Conservation (phyloP, 2,797 vertebrate species). For the Coregonus suidteri region DNA sequence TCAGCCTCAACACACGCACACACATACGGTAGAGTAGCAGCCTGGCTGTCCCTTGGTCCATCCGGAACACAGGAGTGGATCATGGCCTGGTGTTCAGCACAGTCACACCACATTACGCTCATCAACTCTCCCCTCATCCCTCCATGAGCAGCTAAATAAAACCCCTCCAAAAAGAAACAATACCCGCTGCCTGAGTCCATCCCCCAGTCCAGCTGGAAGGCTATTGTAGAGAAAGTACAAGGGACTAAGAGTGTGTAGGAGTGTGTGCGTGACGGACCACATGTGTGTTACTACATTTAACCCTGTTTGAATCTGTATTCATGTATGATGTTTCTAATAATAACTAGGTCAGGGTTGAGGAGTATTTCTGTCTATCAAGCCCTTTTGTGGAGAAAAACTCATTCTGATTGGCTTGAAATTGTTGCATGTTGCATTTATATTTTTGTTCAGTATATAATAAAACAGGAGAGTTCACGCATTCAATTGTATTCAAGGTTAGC, state of each 20-base stretch:
- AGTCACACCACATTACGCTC: constrained; percentile 53
- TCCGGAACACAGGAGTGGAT: constrained; percentile 16
- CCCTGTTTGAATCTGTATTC: too few species aligned
- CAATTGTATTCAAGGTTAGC: background rate
- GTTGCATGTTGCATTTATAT: too few species aligned
- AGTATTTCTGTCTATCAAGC: too few species aligned
- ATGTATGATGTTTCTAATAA: background rate
- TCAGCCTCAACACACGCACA: background rate
- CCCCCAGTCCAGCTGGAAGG: constrained; percentile 41
- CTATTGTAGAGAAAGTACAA: constrained; percentile 31
- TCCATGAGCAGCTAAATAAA: constrained; percentile 28
- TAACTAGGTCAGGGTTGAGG: background rate
- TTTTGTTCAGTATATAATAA: background rate
- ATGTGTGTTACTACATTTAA: background rate
- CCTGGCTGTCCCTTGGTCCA: constrained; percentile 16
- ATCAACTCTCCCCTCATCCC: constrained; percentile 26
- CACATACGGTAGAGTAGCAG: background rate
- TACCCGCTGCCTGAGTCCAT: constrained; percentile 44
- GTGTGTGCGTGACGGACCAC: background rate
- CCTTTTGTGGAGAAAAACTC: too few species aligned
- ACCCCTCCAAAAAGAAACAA: constrained; percentile 53
- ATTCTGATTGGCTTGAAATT: too few species aligned
- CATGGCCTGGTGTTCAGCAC: constrained; percentile 20
- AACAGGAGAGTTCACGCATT: background rate
- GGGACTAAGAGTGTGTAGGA: constrained; percentile 25